Percentiles rank a stretch among this genome's conserved stretches.
Conservation (phyloP, 2,888 invertebrate species). For the Mycalesis mineus region DNA sequence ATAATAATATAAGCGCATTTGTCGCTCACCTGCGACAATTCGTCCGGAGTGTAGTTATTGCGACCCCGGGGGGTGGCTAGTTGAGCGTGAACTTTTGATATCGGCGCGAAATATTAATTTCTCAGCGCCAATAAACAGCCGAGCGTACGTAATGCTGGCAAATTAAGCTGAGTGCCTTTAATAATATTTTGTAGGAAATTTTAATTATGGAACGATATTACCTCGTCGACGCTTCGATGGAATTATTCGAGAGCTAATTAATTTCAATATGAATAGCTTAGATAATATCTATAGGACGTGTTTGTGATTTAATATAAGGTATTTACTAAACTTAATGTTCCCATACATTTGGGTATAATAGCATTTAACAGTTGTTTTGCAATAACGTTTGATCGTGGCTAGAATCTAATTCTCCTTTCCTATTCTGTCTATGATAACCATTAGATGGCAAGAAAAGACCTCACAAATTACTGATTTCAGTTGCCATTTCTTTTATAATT, state of each 20-base stretch:
- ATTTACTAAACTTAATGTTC: neutral
- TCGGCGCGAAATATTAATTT: constrained; percentile 77
- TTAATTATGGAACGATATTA: constrained; percentile 61
- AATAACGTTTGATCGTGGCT: too few species aligned
- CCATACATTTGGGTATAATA: too few species aligned
- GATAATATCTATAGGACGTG: constrained; percentile 1
- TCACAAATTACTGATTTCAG: too few species aligned
- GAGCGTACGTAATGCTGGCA: constrained; percentile 70
- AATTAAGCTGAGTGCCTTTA: constrained; percentile 73
- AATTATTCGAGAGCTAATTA: constrained; percentile 44
- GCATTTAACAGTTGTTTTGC: too few species aligned
- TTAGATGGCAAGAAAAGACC: too few species aligned
- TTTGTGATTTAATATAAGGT: neutral
- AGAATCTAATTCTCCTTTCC: too few species aligned
- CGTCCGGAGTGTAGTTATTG: constrained; percentile 64
- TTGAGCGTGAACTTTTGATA: constrained; percentile 77
- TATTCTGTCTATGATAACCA: too few species aligned
- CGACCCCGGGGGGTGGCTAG: constrained; percentile 65
- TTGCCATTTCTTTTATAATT: too few species aligned
- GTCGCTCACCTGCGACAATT: constrained; percentile 67
- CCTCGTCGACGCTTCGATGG: constrained; percentile 41
- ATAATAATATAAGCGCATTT: constrained; percentile 73
- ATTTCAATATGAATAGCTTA: constrained; percentile 27
- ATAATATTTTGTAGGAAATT: constrained; percentile 66
- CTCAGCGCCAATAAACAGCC: constrained; percentile 69